Conservation (phyloP, 2,888 invertebrate genomes). For the Acleris laterana region DNA sequence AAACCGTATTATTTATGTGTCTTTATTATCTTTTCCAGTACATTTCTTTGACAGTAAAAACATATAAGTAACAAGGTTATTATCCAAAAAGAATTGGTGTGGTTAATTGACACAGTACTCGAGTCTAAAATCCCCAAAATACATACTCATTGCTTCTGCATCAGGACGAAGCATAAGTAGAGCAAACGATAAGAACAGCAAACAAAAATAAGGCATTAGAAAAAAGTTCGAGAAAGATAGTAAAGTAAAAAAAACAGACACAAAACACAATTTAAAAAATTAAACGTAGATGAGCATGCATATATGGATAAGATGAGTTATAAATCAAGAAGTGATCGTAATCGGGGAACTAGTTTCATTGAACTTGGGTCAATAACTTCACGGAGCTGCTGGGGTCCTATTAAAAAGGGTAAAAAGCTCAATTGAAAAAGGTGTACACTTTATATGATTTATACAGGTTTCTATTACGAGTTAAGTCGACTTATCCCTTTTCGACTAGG, state of each 20-base stretch:
- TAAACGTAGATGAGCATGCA: slow-evolving; percentile 45
- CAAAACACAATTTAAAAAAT: slow-evolving; percentile 13
- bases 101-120: slow-evolving; percentile 52
- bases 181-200: slow-evolving; percentile 40
- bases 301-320: slow-evolving; percentile 20
- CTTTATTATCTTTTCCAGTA: not conserved
- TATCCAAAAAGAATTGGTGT: slow-evolving; percentile 75
- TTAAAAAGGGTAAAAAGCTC: too few relatives aligned
- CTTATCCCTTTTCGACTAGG: too few relatives aligned
- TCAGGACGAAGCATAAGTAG: slow-evolving; percentile 63
- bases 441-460: too few relatives aligned
- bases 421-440: too few relatives aligned
- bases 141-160: slow-evolving; percentile 79
- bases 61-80: slow-evolving; percentile 48
- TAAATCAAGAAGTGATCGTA: too few relatives aligned
- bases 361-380: too few relatives aligned
- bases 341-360: too few relatives aligned
- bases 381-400: too few relatives aligned
- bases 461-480: too few relatives aligned
- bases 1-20: slow-evolving; percentile 35
- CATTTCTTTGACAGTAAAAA: not conserved
- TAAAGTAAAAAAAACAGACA: slow-evolving; percentile 24
- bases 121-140: slow-evolving; percentile 14
- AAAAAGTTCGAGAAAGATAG: slow-evolving; percentile 12
- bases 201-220: slow-evolving; percentile 24